Conservation (phyloP, 1,140 invertebrate genomes). For the Heliconius congener region DNA sequence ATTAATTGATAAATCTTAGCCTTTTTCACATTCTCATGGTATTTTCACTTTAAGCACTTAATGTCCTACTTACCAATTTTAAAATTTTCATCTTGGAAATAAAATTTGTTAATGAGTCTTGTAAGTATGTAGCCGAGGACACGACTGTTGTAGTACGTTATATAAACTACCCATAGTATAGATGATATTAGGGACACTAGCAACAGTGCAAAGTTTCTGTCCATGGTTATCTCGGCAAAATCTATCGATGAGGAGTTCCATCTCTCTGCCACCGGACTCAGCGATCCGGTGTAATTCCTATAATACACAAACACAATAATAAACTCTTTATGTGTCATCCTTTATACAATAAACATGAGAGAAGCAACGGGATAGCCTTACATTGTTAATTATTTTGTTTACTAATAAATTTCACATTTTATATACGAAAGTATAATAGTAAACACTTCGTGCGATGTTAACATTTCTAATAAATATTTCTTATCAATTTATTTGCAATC, state of each 20-base stretch:
- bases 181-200: constrained; percentile 90
- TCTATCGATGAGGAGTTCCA: constrained; percentile 83
- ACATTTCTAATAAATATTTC: constrained; percentile 59
- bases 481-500: constrained; percentile 62
- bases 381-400: constrained; percentile 50
- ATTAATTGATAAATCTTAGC: background rate
- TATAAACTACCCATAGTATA: constrained; percentile 95
- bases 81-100: constrained; percentile 92
- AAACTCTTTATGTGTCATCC: constrained; percentile 51
- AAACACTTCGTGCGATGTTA: constrained; percentile 39
- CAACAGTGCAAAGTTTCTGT: constrained; percentile 89
- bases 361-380: constrained; percentile 51
- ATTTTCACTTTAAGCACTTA: background rate
- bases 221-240: constrained; percentile 89
- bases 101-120: constrained; percentile 93
- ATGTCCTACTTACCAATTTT: constrained; percentile 90
- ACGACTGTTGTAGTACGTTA: constrained; percentile 97
- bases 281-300: constrained; percentile 72
- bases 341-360: constrained; percentile 38
- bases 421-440: constrained; percentile 42
- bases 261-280: constrained; percentile 78
- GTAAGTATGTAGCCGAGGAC: constrained; percentile 95
- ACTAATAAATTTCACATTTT: constrained; percentile 63
- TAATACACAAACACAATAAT: constrained; percentile 51
- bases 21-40: background rate